Conservation (phyloP, 1,140 invertebrate species). For the Hyphantria cunea region DNA sequence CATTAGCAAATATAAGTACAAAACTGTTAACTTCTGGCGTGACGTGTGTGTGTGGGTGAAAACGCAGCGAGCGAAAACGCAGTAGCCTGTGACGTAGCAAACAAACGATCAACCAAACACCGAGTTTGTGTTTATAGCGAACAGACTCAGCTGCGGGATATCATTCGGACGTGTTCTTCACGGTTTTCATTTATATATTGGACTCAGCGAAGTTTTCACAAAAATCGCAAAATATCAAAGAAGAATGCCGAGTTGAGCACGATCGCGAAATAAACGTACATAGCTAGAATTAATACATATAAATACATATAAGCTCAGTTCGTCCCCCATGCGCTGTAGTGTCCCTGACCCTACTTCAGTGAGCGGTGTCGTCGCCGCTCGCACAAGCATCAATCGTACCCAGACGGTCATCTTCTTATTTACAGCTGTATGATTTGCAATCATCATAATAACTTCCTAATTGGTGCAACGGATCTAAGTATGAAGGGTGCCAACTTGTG, state of each 20-base stretch:
- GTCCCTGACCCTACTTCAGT: neutral
- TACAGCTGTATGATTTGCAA: neutral
- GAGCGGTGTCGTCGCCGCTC: neutral
- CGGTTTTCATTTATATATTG: neutral
- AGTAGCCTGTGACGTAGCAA: neutral
- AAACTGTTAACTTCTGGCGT: too few relatives aligned
- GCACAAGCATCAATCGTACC: neutral
- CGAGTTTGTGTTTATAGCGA: too few relatives aligned
- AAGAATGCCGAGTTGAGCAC: neutral
- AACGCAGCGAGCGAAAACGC: neutral
- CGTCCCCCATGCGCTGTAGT: neutral
- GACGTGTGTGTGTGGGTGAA: neutral
- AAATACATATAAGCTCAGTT: too few relatives aligned
- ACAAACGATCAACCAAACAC: neutral
- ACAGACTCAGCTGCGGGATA: conserved; percentile 7
- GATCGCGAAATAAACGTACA: neutral
- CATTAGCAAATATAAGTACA: too few relatives aligned
- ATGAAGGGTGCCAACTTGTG: neutral
- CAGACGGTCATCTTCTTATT: neutral
- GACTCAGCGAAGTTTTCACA: neutral
- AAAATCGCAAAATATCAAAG: neutral
- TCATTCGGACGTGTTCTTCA: neutral
- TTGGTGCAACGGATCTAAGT: neutral
- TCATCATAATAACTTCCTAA: neutral
- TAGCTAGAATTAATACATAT: neutral